A percentile compares a stretch with the other conserved stretches of the same genome.
Conservation (phyloP, 2,113 vertebrate species). For the Eurypyga helias region DNA sequence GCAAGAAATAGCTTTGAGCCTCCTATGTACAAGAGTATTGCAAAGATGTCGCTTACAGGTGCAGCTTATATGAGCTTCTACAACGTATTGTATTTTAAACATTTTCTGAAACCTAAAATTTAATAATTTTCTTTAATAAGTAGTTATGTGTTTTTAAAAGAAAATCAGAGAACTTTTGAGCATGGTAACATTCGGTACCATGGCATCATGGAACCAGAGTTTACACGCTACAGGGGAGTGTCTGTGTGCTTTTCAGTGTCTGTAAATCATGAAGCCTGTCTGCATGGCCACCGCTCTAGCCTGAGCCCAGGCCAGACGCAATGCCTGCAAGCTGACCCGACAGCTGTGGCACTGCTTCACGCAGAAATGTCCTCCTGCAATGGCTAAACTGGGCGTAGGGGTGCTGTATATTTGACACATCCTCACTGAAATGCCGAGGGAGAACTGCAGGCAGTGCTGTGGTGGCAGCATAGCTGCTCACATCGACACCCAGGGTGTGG, state of each 20-base stretch:
- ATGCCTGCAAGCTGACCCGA: not conserved
- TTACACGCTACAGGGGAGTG: not conserved
- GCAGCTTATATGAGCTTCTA: conserved; percentile 45
- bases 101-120: not conserved
- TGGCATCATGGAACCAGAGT: not conserved
- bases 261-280: not conserved
- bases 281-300: not conserved
- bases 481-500: accelerated
- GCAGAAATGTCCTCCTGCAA: not conserved
- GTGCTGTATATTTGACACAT: not conserved
- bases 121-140: conserved; percentile 19
- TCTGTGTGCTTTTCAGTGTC: not conserved
- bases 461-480: accelerated
- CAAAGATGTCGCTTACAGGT: conserved; percentile 68
- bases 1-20: conserved; percentile 69
- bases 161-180: not conserved
- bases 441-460: not conserved
- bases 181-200: not conserved
- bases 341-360: not conserved
- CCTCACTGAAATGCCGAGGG: not conserved
- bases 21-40: conserved; percentile 41
- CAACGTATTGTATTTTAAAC: not conserved
- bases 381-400: not conserved
- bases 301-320: not conserved
- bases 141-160: not conserved